Base-by-base conservation (phyloP, 2,113 vertebrate species). In the Mobula hypostoma region DNA sequence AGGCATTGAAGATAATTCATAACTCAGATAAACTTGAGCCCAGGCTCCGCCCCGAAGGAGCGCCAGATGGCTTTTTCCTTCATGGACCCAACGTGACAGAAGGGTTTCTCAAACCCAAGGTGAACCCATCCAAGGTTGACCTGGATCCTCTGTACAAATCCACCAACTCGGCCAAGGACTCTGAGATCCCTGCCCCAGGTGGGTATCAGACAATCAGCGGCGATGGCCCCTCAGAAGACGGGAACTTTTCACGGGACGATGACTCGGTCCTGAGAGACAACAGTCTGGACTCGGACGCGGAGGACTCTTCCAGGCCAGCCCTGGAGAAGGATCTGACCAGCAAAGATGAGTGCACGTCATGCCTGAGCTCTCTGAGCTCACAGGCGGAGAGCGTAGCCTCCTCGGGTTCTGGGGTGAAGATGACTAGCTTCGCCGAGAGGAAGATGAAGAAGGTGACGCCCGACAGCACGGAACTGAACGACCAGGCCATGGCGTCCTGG, bases 391-490 rank as follows among this genome's bases (percentile, higher is more conserved):
- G 94, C 36, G 68, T 95, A 0, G 94, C 94, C 0, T 95, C 95
- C n/a, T 90, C 96, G 2, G 97, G 97, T 93, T 97, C 98, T 0
- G 97, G 97, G 0, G 97, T 98, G 40, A 98, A 97, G 95, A 98
- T 99, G 98, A 99, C 98, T 83, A 99, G 95, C 95, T 99, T 99
- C 40, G 98, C 98, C 0, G 98, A 99, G 77, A 97, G 98, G 78
- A 98, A 97, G 95, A 61, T 87, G 87, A 98, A 98, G 61, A 88
- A 94, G 83, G 77, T 87, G 0, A 58, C 85, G 29, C 88, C 94
- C 2, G 82, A 58, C 36, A 94, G 87, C 27, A 82, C 85, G n/a
- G 90, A 72, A 2, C 90, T 93, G 5, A 93, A 61, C 14, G 78
- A 95, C 63, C 83, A 96, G 58, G 95, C 95, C 94, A 95, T 96